phyloP scores from a whole-genome alignment of 2,797 vertebrate genomes.

The Poecile montanus region DNA sequence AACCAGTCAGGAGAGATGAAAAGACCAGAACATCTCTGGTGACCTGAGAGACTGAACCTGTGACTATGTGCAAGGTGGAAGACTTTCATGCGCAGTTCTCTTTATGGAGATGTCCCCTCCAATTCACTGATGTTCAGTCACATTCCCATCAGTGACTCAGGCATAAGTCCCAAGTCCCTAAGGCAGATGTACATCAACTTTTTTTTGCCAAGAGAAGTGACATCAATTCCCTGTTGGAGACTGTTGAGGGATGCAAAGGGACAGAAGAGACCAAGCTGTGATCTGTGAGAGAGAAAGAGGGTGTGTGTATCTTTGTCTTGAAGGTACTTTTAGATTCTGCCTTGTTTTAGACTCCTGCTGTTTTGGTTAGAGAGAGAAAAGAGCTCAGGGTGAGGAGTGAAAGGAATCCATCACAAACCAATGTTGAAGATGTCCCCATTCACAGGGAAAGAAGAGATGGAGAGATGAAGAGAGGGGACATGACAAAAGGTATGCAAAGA shows the following conservation, averaged over 20 bases:
- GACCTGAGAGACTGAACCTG: background rate
- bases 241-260: conserved; percentile 15
- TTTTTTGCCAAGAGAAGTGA: conserved; percentile 46
- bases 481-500: background rate
- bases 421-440: background rate
- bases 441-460: background rate
- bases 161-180: conserved; percentile 28
- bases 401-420: background rate
- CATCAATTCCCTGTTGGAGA: conserved; percentile 51
- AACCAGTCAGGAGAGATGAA: background rate
- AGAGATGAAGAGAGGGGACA: background rate
- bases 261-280: conserved; percentile 17
- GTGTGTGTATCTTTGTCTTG: background rate
- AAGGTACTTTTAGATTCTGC: background rate
- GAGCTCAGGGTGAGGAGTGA: background rate
- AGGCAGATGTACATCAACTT: conserved; percentile 63
- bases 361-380: background rate
- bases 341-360: background rate
- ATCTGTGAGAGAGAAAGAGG: background rate
- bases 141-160: conserved; percentile 22
- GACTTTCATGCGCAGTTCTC: background rate
- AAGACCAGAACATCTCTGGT: background rate
- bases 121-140: conserved; percentile 20
- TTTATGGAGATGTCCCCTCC: conserved; percentile 13
- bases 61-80: background rate